Evolutionary conservation across 2,797 vertebrate species (phyloP).

Genomic region (Paratrypauchen microcephalus): DNA sequence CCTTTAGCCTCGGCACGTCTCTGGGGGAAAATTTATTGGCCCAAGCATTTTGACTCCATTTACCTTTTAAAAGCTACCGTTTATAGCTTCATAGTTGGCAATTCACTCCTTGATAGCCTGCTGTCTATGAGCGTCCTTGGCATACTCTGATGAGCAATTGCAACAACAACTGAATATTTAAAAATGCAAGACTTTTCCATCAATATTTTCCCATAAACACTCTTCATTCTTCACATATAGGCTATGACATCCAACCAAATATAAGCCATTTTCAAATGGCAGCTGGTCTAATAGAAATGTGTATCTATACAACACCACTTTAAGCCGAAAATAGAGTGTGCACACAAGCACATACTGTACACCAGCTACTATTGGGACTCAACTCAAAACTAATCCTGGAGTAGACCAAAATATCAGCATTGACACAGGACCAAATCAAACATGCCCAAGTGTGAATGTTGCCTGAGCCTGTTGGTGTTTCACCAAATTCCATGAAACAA

Average conservation of each 20-base stretch:
- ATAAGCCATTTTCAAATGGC: not conserved
- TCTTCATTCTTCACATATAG: not conserved
- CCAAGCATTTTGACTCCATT: slow-evolving; percentile 77
- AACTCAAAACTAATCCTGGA: not conserved
- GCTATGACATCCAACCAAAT: not conserved
- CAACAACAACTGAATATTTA: slow-evolving; percentile 17
- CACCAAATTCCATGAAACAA: not conserved
- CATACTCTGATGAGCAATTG: slow-evolving; percentile 49
- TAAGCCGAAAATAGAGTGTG: too few species aligned
- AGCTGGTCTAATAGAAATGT: too few species aligned
- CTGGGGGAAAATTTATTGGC: slow-evolving; percentile 75
- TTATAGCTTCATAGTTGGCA: slow-evolving; percentile 69
- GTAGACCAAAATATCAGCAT: not conserved
- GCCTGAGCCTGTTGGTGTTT: not conserved
- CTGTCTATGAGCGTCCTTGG: slow-evolving; percentile 44
- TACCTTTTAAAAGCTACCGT: slow-evolving; percentile 76
- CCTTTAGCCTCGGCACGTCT: slow-evolving; percentile 60
- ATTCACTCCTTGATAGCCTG: slow-evolving; percentile 53
- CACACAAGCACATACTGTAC: not conserved
- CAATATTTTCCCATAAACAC: not conserved
- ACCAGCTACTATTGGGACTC: not conserved
- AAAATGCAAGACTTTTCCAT: not conserved
- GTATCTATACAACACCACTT: too few species aligned
- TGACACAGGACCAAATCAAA: not conserved
- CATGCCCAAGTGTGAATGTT: not conserved